These are phyloP conservation scores for Sycobia sp. DNA, from an alignment of 1,140 invertebrate species.

Conservation along the genomic window DNA sequence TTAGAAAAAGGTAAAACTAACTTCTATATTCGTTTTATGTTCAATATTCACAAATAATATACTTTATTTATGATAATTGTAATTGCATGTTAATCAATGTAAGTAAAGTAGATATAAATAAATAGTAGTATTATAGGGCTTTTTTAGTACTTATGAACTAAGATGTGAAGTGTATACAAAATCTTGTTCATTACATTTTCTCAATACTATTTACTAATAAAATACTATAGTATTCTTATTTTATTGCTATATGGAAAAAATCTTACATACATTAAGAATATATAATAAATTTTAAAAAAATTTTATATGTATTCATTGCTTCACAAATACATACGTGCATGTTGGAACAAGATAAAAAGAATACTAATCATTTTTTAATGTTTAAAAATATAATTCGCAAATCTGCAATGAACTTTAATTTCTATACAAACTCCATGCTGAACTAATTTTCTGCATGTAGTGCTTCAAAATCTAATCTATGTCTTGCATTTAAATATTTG, in stretches of 20 bases:
- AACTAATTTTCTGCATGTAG: constrained; percentile 8
- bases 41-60: too few species aligned
- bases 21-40: too few species aligned
- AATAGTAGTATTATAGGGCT: constrained; percentile 4
- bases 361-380: constrained; percentile 10
- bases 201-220: too few species aligned
- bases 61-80: too few species aligned
- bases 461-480: not conserved
- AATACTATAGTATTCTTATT: too few species aligned
- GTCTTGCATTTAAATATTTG: not conserved
- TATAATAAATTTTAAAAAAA: not conserved
- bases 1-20: too few species aligned
- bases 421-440: too few species aligned
- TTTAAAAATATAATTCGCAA: not conserved
- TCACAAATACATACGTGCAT: constrained; percentile 12
- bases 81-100: constrained; percentile 13
- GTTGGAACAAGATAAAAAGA: not conserved
- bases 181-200: too few species aligned
- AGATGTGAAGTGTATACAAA: too few species aligned
- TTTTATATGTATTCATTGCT: not conserved
- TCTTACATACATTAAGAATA: not conserved
- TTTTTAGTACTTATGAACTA: not conserved
- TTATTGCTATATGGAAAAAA: too few species aligned
- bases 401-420: too few species aligned
- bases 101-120: constrained; percentile 1